Percentiles rank a stretch among this genome's conserved stretches.
Evolutionary conservation across 2,888 invertebrate species (phyloP).

Genomic region (Oscheius sp.): DNA sequence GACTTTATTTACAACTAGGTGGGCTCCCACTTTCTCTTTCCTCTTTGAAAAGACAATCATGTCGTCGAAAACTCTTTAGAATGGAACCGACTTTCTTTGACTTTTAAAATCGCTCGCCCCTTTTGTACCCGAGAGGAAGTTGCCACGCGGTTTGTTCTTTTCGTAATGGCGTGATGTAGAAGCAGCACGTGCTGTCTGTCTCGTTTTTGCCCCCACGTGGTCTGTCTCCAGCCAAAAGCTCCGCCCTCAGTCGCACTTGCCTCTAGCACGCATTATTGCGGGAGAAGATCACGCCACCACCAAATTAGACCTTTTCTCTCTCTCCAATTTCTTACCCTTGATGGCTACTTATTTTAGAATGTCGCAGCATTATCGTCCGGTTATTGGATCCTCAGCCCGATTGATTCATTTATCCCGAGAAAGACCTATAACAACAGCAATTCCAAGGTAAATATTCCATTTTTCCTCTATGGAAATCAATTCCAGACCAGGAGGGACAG

Average conservation of each 20-base stretch:
- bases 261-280: background rate
- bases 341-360: background rate
- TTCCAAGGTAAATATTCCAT: conserved; percentile 10
- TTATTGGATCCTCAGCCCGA: background rate
- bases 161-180: background rate
- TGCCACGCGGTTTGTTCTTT: too few relatives aligned
- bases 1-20: too few relatives aligned
- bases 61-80: too few relatives aligned
- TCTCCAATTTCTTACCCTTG: background rate
- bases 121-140: too few relatives aligned
- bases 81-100: too few relatives aligned
- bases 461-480: background rate
- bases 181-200: background rate
- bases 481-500: conserved; percentile 17
- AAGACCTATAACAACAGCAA: conserved; percentile 18
- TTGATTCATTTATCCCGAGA: conserved; percentile 10
- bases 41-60: too few relatives aligned
- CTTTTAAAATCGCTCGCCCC: too few relatives aligned
- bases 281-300: background rate
- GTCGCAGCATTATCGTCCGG: conserved; percentile 2
- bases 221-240: background rate
- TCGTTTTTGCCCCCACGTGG: conserved; percentile 6
- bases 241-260: background rate
- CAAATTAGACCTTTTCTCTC: background rate
- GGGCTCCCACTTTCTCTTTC: too few relatives aligned